Evolutionary conservation across 2,797 vertebrate species (phyloP), one percentile per base, ranked within the genome.

Genomic region (Coregonus ussuriensis): DNA sequence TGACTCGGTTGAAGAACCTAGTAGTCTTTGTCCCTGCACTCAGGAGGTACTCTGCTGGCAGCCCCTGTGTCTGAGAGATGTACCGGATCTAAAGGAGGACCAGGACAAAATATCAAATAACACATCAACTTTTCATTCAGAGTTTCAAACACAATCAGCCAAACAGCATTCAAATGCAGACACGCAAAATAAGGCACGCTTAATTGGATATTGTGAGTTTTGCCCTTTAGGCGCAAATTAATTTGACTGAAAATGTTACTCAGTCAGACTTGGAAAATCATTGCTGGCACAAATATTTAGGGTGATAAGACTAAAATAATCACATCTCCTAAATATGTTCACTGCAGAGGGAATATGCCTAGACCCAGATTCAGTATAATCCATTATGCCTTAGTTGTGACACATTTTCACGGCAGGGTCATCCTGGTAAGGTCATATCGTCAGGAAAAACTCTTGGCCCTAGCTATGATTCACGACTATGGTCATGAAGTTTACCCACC

Each of bases 11-110:
- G 94, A 99, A 99, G 94, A 99, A 99, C 91, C 98, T 94, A 5
- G 97, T 98, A 67, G 98, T 99, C 95, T 99, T 99, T n/a, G 98
- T 98, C 82, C 98, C 98, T 52, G 98, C 96, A 51, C 98, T 99
- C 93, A 99, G 92, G 87, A 99, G 95, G 92, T 98, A 99, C 91
- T 99, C 98, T 67, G 98, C 98, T 67, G 98, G 98, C 84, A 99
- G 95, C 81, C 98, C 98, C 89, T 99, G 98, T 0, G 98, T 99
- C 93, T 99, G 98, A 73, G 98, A 99, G 92, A 99, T 98, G 94
- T 99, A 99, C 85, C 98, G 96, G 89, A 99, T 99, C 98, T 99
- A 47, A n/a, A 33, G 65, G 5, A 31, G 13, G 14, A n/a, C 18
- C 4, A 35, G 7, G 16, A n/a, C 18, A 13, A 18, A 66, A 63